A percentile compares a stretch with the other conserved stretches of the same genome.
These are phyloP conservation scores for Mantis religiosa DNA, from an alignment of 2,888 invertebrate genomes.

Conservation along the genomic window DNA sequence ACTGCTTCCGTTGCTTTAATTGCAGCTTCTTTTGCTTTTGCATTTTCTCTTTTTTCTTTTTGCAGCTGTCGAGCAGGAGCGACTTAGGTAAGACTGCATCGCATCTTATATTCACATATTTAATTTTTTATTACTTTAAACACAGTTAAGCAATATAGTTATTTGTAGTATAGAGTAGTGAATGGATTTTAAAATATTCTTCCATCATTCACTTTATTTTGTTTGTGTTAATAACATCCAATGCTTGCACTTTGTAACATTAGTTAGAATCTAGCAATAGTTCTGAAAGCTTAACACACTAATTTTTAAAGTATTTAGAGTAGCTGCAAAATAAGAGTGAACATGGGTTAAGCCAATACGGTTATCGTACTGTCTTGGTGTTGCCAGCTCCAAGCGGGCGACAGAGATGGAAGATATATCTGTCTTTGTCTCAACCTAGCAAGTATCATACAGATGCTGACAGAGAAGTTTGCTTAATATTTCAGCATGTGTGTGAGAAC, in stretches of 20 bases:
- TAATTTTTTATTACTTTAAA: background rate
- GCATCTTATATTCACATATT: background rate
- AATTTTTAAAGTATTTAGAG: background rate
- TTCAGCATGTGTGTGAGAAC: too few species aligned
- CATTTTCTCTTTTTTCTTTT: slow-evolving; percentile 25
- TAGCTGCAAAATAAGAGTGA: too few species aligned
- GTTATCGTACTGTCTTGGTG: too few species aligned
- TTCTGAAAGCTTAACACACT: background rate
- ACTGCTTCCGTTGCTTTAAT: background rate
- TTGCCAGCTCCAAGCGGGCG: too few species aligned
- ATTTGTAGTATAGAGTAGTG: background rate
- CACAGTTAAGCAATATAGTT: background rate
- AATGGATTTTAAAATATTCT: too few species aligned
- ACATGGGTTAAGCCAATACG: too few species aligned
- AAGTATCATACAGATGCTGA: too few species aligned
- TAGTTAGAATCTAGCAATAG: too few species aligned
- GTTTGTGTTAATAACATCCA: background rate
- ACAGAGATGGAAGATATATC: too few species aligned
- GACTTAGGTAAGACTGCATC: slow-evolving; percentile 32
- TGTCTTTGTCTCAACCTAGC: too few species aligned
- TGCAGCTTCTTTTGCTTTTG: background rate
- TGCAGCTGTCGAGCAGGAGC: slow-evolving; percentile 40
- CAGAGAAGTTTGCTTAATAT: too few species aligned
- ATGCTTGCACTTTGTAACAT: too few species aligned
- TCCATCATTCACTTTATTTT: background rate